Conservation (phyloP, 2,888 invertebrate species). For the Campoletis raptor region DNA sequence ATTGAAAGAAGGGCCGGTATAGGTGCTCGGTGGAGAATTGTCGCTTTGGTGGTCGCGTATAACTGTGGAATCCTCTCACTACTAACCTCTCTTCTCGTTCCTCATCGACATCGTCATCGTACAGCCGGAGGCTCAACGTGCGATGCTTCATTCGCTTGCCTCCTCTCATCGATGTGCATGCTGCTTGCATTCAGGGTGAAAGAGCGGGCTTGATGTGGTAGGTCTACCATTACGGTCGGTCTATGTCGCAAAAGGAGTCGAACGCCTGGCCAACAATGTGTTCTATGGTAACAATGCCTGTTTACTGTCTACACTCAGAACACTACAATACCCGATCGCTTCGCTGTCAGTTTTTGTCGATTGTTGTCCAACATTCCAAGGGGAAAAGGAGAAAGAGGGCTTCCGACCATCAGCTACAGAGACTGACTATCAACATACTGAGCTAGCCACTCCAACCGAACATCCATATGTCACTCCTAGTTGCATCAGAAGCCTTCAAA, state of each 20-base stretch:
- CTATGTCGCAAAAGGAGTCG: slow-evolving; percentile 76
- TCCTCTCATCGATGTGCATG: slow-evolving; percentile 23
- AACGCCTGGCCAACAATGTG: slow-evolving; percentile 78
- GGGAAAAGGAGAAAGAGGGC: slow-evolving; percentile 61
- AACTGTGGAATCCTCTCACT: slow-evolving; percentile 8
- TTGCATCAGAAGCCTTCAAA: slow-evolving; percentile 32
- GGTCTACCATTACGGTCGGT: slow-evolving; percentile 43
- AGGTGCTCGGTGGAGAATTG: slow-evolving; percentile 23
- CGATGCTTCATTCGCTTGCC: slow-evolving; percentile 19
- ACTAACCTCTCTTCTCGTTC: slow-evolving; percentile 23
- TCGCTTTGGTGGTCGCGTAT: slow-evolving; percentile 31
- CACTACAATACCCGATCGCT: slow-evolving; percentile 80
- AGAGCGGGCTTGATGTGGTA: slow-evolving; percentile 58
- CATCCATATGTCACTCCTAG: slow-evolving; percentile 29
- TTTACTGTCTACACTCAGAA: slow-evolving; percentile 83
- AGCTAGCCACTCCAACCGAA: background rate
- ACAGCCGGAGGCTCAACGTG: slow-evolving; percentile 38
- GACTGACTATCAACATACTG: slow-evolving; percentile 17
- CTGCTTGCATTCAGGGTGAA: slow-evolving; percentile 45
- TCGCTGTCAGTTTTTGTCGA: slow-evolving; percentile 83
- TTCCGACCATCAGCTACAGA: slow-evolving; percentile 16
- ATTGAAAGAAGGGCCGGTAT: background rate
- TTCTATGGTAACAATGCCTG: slow-evolving; percentile 80
- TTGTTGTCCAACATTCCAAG: slow-evolving; percentile 75
- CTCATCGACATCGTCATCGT: background rate